Conservation (phyloP, 2,113 vertebrate species). For the Chaetura pelagica region DNA sequence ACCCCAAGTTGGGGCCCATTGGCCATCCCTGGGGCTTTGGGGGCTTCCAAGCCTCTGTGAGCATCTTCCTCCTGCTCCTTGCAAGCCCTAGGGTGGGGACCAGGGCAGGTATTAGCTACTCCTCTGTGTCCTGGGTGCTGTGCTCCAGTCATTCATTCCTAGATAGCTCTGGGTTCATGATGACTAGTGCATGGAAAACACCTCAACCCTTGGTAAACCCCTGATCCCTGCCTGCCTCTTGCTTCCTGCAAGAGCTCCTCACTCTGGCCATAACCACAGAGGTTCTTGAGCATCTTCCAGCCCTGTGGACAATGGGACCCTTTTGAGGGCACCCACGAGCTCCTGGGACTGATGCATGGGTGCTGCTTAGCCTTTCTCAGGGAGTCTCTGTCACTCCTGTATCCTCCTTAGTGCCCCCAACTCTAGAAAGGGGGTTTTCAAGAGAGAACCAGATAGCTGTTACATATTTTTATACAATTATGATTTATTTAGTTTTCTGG, state of each 20-base stretch:
- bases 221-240: not conserved
- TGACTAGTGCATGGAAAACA: conserved; percentile 1
- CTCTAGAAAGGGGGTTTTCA: not conserved
- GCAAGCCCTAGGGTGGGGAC: not conserved
- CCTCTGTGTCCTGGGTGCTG: not conserved
- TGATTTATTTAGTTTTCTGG: not conserved
- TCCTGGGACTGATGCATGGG: fast-evolving
- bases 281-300: not conserved
- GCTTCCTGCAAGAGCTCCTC: not conserved
- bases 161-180: not conserved
- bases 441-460: not conserved
- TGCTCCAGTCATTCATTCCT: not conserved
- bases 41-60: not conserved
- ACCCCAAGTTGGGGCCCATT: fast-evolving
- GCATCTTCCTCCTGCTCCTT: not conserved
- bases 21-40: not conserved
- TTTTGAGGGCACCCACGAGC: not conserved
- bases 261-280: not conserved
- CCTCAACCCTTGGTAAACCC: conserved; percentile 16
- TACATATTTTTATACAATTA: not conserved
- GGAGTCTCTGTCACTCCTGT: not conserved
- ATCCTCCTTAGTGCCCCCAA: not conserved
- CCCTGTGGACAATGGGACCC: not conserved
- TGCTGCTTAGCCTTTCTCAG: not conserved
- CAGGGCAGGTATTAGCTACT: not conserved